Percentiles rank a stretch among this genome's conserved stretches.
phyloP scores from a whole-genome alignment of 1,140 invertebrate genomes.

The Colletes latitarsis region DNA sequence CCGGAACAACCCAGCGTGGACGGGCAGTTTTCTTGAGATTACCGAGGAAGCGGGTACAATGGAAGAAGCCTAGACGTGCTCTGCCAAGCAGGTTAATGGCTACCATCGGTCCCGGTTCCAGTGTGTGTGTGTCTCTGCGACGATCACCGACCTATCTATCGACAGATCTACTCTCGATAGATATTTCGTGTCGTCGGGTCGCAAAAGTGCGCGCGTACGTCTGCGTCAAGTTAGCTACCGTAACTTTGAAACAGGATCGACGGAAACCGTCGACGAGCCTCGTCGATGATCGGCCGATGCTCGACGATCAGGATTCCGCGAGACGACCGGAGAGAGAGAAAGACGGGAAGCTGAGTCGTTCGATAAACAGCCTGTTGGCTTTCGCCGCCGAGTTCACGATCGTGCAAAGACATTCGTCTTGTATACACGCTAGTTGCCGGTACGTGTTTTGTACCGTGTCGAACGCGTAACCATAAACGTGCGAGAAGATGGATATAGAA shows the following conservation, averaged over 20 bases:
- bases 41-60: neutral
- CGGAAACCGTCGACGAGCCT: conserved; percentile 3
- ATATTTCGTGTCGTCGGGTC: conserved; percentile 26
- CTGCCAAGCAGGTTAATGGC: conserved; percentile 4
- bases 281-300: conserved; percentile 9
- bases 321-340: conserved; percentile 19
- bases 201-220: neutral
- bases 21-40: conserved; percentile 50
- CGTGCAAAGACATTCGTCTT: conserved; percentile 12
- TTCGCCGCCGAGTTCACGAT: conserved; percentile 62
- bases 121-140: neutral
- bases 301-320: neutral
- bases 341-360: conserved; percentile 57
- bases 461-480: conserved; percentile 13
- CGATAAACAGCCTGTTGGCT: conserved; percentile 61
- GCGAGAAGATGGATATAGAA: neutral
- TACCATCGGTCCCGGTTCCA: conserved; percentile 27
- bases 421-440: neutral
- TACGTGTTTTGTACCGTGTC: neutral
- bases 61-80: neutral
- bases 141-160: conserved; percentile 30
- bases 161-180: neutral
- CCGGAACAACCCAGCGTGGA: conserved; percentile 46
- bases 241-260: conserved; percentile 3
- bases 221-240: neutral